Evolutionary conservation across 2,797 vertebrate species (phyloP), one percentile per base, ranked within the genome.

Genomic region (Erpetoichthys calabaricus): DNA sequence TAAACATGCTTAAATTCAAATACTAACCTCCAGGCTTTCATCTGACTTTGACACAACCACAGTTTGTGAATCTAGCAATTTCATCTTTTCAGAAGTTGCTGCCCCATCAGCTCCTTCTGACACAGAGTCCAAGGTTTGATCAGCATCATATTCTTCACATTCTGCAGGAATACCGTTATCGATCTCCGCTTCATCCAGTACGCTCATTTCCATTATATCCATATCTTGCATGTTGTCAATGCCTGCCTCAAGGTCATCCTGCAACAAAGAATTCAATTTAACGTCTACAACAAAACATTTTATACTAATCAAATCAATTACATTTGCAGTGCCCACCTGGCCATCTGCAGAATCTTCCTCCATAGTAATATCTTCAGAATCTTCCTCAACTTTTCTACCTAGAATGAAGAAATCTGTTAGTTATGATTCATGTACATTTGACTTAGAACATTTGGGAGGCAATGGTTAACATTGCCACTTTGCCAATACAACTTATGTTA

Each of bases 261-360:
- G 68, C 47, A 45, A 49, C 9, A 61, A 0, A 25, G 45, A 10
- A 8, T 5, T 8, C 42, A 8, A 6, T 8, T 9, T 2, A 7
- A 47, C 42, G 6, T 7, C n/a, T 6, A 8, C 41, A 47, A 3
- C 55, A 55, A 25, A 25, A 25, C 25, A 42, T 55, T 10, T 3
- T 46, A 9, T 44, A 5, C 43, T n/a, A 25, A 44, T 4, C 4
- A 3, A 4, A 54, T 56, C 6, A 46, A 5, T 50, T 51, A 47
- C 1, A 47, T 9, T 25, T 25, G 4, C 56, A n/a, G 47, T 1
- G 65, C 76, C 66, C 80, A 98, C 94, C 76, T 91, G 89, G 2
- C 80, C 89, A 5, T 93, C 90, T 54, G 67, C 85, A 0, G 82
- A 90, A 65, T 96, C 92, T 46, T 95, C 94, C 57, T 94, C 95